A percentile compares a stretch with the other conserved stretches of the same genome.
phyloP scores from a whole-genome alignment of 2,797 vertebrate species.

The Sphaeramia orbicularis region DNA sequence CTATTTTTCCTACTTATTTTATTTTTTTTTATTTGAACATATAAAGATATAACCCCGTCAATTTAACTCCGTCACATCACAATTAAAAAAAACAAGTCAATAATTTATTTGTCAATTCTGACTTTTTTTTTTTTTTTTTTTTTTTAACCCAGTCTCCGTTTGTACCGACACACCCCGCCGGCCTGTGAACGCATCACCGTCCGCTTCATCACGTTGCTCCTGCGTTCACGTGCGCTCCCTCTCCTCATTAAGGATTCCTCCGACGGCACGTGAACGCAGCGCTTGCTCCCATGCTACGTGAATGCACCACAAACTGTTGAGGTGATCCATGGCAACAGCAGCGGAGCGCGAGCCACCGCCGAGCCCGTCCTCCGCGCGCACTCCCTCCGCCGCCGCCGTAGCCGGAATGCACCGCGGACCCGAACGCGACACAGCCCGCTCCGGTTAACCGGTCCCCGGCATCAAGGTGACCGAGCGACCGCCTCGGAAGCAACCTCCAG shows the following conservation, averaged over 20 bases:
- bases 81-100: no score
- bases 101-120: no score
- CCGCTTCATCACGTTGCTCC: neutral
- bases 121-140: no score
- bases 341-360: conserved; percentile 72
- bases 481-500: conserved; percentile 25
- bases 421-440: conserved; percentile 22
- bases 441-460: conserved; percentile 37
- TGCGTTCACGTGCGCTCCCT: neutral
- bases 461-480: conserved; percentile 74
- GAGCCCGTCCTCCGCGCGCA: conserved; percentile 35
- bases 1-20: no score
- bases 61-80: no score
- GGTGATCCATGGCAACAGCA: conserved; percentile 90
- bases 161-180: neutral
- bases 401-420: conserved; percentile 47
- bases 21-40: no score
- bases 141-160: no score
- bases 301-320: conserved; percentile 83
- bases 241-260: conserved; percentile 1
- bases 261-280: conserved; percentile 62
- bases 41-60: no score
- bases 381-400: conserved; percentile 33
- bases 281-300: conserved; percentile 68
- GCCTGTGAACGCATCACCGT: conserved; percentile 4